phyloP scores from a whole-genome alignment of 2,888 invertebrate genomes.

The Rhogogaster chlorosoma region DNA sequence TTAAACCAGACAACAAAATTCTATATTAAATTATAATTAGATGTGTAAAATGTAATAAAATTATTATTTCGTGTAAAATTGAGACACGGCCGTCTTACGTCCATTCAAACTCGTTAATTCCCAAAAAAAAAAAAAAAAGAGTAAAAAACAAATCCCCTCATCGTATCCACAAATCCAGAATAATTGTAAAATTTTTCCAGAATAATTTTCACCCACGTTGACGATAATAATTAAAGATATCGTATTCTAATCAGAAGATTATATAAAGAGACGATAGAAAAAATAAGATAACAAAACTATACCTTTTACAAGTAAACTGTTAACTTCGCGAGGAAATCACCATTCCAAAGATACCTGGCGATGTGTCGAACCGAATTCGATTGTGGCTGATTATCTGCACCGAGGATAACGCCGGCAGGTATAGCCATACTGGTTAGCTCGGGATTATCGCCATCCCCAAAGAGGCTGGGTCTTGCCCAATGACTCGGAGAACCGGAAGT shows the following conservation, averaged over 20 bases:
- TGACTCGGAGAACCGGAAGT: conserved; percentile 72
- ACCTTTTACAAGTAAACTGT: conserved; percentile 71
- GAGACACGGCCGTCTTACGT: neutral
- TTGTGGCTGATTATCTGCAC: conserved; percentile 4
- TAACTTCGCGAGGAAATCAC: conserved; percentile 73
- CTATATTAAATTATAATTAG: neutral
- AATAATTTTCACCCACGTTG: neutral
- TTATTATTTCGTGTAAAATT: conserved; percentile 35
- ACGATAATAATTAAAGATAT: neutral
- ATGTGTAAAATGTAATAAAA: conserved; percentile 20
- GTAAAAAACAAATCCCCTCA: too few relatives aligned
- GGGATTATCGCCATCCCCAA: conserved; percentile 71
- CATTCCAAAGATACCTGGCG: conserved; percentile 71
- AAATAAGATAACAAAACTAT: neutral
- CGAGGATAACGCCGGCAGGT: conserved; percentile 69
- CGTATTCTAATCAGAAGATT: neutral
- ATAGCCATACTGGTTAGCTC: conserved; percentile 76
- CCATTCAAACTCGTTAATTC: neutral
- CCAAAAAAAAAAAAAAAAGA: neutral
- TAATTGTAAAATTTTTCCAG: neutral
- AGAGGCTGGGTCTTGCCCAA: conserved; percentile 74
- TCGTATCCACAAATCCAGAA: too few relatives aligned
- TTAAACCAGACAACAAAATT: neutral
- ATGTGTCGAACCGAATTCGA: neutral
- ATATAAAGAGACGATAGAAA: neutral